Base-by-base conservation (phyloP, 2,113 vertebrate species). In the Regulus satrapa region DNA sequence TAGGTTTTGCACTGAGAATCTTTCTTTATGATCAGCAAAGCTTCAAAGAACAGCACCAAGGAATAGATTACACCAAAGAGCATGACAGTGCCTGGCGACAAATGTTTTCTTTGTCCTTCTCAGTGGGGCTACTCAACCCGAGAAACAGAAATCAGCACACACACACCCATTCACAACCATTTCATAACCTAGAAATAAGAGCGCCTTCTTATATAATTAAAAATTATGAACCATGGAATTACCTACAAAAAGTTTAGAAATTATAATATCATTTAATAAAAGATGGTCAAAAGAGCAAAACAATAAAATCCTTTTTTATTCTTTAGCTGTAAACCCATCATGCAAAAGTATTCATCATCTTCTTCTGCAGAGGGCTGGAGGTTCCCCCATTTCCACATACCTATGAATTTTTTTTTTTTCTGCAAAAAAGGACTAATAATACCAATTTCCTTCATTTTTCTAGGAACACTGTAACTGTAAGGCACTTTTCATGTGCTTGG, bases 301-400 rank as follows among this genome's bases (percentile, higher is more conserved):
- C 29, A 7, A 38, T 23, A 77, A 66, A 58, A 40, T 26, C 2
- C 0, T n/a, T 43, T 54, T 52, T 29, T 52, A 54, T 34, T 61
- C 6, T 67, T 76, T n/a, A 48, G 32, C 34, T 43, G 5, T 29
- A 77, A 77, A 73, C 2, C 1, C 7, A 56, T 17, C n/a, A n/a
- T 18, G 7, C 5, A 48, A 54, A 79, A n/a, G n/a, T 71, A 36
- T 72, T 83, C 41, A 54, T 10, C 9, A 23, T 14, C 18, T 67
- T 25, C 28, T 1, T 58, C 63, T 92, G 8, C 24, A 79, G 8
- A 23, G 31, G 11, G 45, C 8, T 85, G 31, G 10, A 41, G 1
- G 6, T 76, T 73, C 10, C 4, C 6, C 5, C 10, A 63, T n/a
- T 5, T 0, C 14, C 29, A 76, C 10, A 26, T 21, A 58, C 1